phyloP scores from a whole-genome alignment of 2,113 vertebrate species.

The Dasyurus viverrinus region DNA sequence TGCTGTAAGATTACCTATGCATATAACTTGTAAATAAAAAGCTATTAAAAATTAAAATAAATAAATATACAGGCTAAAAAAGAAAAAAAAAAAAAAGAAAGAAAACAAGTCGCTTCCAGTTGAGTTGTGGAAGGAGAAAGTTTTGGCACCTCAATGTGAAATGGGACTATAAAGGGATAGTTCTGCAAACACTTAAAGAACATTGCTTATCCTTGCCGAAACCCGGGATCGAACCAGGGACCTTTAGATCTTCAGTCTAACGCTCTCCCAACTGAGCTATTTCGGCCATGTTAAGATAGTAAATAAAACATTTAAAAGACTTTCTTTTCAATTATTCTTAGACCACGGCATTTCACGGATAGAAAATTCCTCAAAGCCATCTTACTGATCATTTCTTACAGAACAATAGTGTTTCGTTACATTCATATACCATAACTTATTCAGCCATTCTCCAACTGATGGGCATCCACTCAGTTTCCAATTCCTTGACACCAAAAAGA shows the following conservation, averaged over 20 bases:
- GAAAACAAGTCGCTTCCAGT: background rate
- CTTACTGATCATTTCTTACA: too few relatives aligned
- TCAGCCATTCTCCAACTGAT: too few relatives aligned
- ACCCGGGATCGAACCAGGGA: conserved; percentile 98
- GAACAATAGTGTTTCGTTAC: too few relatives aligned
- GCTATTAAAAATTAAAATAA: too few relatives aligned
- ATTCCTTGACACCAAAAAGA: too few relatives aligned
- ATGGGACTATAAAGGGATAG: rapidly evolving
- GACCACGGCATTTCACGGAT: rapidly evolving
- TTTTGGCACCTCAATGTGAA: background rate
- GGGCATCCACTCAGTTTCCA: too few relatives aligned
- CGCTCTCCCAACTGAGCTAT: conserved; percentile 92
- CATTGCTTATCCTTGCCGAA: conserved; percentile 85
- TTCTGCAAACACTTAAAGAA: background rate
- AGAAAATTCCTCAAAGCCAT: background rate
- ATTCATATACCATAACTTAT: too few relatives aligned
- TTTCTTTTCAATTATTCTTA: background rate
- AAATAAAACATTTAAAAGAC: background rate
- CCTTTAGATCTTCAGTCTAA: conserved; percentile 98
- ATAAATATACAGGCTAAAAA: too few relatives aligned
- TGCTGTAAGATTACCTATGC: too few relatives aligned
- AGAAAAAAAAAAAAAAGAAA: too few relatives aligned
- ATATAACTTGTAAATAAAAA: too few relatives aligned
- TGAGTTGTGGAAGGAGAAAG: background rate
- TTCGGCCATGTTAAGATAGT: conserved; percentile 74